These are phyloP conservation scores for Tretioscincus oriximinensis DNA, from an alignment of 2,113 vertebrate genomes.

Conservation along the genomic window DNA sequence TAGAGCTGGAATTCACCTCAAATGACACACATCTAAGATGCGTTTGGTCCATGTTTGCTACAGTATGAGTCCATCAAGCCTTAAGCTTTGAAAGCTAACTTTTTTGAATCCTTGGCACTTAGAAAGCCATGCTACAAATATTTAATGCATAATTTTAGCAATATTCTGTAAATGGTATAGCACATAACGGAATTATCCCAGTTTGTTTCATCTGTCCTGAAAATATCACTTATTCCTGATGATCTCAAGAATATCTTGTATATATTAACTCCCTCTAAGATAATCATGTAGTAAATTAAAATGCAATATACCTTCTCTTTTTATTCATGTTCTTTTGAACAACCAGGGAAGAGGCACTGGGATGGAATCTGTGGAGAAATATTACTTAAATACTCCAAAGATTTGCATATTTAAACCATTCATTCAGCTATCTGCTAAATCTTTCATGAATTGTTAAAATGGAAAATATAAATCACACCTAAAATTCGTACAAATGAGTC, in stretches of 20 bases:
- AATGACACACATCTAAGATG: too few species aligned
- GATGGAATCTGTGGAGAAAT: conserved; percentile 55
- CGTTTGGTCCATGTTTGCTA: too few species aligned
- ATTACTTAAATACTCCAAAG: conserved; percentile 44
- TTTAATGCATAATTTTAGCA: background rate
- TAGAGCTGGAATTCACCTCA: too few species aligned
- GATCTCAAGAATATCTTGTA: background rate
- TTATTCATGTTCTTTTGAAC: conserved; percentile 51
- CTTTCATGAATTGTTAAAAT: conserved; percentile 51
- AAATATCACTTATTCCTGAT: background rate
- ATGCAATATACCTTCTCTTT: conserved; percentile 41
- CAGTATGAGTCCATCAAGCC: background rate
- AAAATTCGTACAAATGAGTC: conserved; percentile 41
- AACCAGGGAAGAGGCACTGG: conserved; percentile 44
- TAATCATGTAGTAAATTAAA: conserved; percentile 53
- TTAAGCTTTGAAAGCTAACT: background rate
- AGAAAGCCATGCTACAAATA: background rate
- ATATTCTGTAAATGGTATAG: background rate
- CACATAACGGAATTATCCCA: conserved; percentile 1
- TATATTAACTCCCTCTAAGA: conserved; percentile 31
- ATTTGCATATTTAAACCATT: conserved; percentile 61
- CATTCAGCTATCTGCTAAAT: conserved; percentile 54
- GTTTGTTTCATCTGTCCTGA: background rate
- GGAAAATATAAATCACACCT: conserved; percentile 42
- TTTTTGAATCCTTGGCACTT: background rate